These are phyloP conservation scores for Scaptomyza pallida DNA, from an alignment of 1,140 invertebrate genomes.

Conservation along the genomic window DNA sequence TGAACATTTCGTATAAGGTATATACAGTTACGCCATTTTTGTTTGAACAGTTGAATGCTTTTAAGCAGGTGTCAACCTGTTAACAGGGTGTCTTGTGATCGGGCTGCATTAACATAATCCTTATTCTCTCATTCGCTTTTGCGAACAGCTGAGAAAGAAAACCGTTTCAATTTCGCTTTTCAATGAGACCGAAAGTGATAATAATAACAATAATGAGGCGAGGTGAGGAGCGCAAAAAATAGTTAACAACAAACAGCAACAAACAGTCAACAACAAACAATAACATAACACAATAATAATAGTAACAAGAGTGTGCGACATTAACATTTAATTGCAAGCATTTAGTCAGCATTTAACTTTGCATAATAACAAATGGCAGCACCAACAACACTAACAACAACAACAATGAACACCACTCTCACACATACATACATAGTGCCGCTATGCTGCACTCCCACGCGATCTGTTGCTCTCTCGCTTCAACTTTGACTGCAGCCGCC, in stretches of 20 bases:
- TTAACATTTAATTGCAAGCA: constrained; percentile 79
- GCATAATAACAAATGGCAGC: constrained; percentile 74
- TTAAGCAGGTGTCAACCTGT: too few species aligned
- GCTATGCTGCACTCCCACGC: constrained; percentile 12
- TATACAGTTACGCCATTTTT: not conserved
- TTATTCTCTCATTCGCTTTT: constrained; percentile 21
- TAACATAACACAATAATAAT: constrained; percentile 17
- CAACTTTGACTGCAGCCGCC: constrained; percentile 4
- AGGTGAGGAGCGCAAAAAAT: constrained; percentile 29
- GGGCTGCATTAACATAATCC: not conserved
- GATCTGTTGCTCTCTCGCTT: constrained; percentile 16
- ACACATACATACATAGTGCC: constrained; percentile 7
- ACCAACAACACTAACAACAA: constrained; percentile 30
- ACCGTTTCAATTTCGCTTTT: constrained; percentile 69
- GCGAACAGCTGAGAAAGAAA: constrained; percentile 47
- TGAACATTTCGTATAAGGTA: not conserved
- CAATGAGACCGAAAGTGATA: constrained; percentile 68
- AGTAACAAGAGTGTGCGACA: constrained; percentile 48
- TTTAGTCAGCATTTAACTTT: constrained; percentile 78
- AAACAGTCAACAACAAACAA: constrained; percentile 15
- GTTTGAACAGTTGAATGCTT: too few species aligned
- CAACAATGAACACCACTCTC: constrained; percentile 4
- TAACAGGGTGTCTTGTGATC: not conserved
- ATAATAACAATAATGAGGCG: constrained; percentile 57
- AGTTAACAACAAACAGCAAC: constrained; percentile 25